Evolutionary conservation across 2,888 invertebrate species (phyloP).

Genomic region (Branchinecta sandiegonensis): DNA sequence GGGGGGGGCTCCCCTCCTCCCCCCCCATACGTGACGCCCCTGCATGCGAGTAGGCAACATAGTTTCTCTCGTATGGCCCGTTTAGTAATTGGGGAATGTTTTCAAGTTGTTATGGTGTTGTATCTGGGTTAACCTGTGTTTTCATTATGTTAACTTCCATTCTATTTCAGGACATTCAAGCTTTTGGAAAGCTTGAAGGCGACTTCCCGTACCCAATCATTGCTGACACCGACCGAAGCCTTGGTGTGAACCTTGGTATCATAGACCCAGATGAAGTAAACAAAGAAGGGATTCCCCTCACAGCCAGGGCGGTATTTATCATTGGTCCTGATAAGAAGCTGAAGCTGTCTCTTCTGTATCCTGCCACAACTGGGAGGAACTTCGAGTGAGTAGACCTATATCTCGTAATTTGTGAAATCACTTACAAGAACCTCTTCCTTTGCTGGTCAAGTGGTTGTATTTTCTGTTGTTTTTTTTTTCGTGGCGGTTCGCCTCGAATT

Average conservation of each 20-base stretch:
- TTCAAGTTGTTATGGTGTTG: too few species aligned
- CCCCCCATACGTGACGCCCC: too few species aligned
- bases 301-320: slow-evolving; percentile 60
- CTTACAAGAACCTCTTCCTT: background rate
- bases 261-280: slow-evolving; percentile 56
- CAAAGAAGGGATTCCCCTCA: slow-evolving; percentile 49
- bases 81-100: too few species aligned
- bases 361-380: slow-evolving; percentile 69
- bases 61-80: too few species aligned
- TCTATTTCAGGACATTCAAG: slow-evolving; percentile 45
- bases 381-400: slow-evolving; percentile 49
- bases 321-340: slow-evolving; percentile 64
- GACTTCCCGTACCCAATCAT: slow-evolving; percentile 65
- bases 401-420: background rate
- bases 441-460: background rate
- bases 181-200: slow-evolving; percentile 35
- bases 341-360: slow-evolving; percentile 65
- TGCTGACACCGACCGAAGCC: slow-evolving; percentile 52
- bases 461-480: background rate
- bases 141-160: slow-evolving; percentile 2
- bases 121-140: too few species aligned
- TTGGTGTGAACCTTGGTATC: slow-evolving; percentile 62
- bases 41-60: too few species aligned
- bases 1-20: too few species aligned
- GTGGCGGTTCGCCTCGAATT: background rate